Evolutionary conservation across 1,140 invertebrate genomes (phyloP).

Genomic region (Drosophila littoralis): DNA sequence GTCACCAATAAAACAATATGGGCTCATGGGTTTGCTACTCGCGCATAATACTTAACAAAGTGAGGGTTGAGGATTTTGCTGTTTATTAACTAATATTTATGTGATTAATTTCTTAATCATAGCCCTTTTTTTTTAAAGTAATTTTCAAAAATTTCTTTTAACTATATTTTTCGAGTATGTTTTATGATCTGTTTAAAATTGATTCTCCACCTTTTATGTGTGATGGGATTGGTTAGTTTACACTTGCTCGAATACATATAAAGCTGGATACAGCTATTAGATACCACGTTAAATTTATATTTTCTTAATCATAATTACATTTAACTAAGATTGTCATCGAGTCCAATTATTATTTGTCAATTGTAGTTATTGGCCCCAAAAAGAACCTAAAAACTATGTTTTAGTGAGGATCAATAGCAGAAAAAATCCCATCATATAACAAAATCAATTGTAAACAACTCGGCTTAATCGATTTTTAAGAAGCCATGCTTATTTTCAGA

Average conservation of each 20-base stretch:
- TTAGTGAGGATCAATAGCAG: no score
- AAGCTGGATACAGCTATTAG: no score
- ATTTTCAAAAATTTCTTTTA: constrained; percentile 29
- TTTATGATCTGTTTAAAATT: neutral
- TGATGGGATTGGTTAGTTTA: neutral
- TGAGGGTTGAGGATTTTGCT: no score
- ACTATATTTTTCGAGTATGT: constrained; percentile 53
- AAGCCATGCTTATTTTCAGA: constrained; percentile 13
- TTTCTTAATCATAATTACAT: neutral
- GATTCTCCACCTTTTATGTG: neutral
- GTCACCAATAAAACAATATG: constrained; percentile 22
- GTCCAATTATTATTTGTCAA: neutral
- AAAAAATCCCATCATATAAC: no score
- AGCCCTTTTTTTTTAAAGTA: neutral
- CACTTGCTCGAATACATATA: neutral
- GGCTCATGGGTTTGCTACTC: constrained; percentile 1
- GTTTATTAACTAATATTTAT: no score
- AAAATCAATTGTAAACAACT: no score
- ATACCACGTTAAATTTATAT: no score
- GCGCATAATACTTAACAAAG: neutral
- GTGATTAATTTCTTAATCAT: no score
- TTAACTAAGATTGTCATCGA: neutral
- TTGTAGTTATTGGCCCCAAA: no score
- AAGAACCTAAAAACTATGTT: neutral
- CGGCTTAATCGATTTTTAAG: constrained; percentile 31